These are phyloP conservation scores for Drosophila prostipennis DNA, from an alignment of 2,888 invertebrate species.

Conservation along the genomic window DNA sequence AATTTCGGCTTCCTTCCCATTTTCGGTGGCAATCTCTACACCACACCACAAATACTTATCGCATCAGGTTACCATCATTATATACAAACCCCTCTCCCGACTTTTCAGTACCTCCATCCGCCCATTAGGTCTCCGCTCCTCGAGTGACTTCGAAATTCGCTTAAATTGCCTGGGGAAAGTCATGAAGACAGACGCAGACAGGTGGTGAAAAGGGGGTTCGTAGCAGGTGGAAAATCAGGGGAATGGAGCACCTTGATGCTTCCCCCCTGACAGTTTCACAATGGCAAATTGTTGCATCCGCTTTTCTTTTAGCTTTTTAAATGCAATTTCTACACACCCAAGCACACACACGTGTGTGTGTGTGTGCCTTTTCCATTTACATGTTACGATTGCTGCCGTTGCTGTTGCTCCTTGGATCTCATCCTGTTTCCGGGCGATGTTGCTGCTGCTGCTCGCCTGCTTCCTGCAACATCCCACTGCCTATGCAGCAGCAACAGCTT, in stretches of 20 bases:
- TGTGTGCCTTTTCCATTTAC: slow-evolving; percentile 46
- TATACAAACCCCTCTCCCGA: neutral
- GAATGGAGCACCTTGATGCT: neutral
- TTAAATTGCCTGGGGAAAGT: slow-evolving; percentile 60
- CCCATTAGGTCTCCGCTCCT: slow-evolving; percentile 13
- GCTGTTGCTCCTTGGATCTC: slow-evolving; percentile 29
- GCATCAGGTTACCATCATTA: slow-evolving; percentile 37
- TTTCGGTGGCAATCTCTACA: neutral
- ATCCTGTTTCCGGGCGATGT: slow-evolving; percentile 39
- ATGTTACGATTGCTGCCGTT: slow-evolving; percentile 40
- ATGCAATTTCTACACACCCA: slow-evolving; percentile 50
- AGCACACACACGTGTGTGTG: no score
- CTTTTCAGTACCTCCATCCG: neutral
- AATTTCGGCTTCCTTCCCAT: slow-evolving; percentile 4
- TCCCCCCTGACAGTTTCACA: slow-evolving; percentile 55
- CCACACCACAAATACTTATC: slow-evolving; percentile 29
- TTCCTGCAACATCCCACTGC: slow-evolving; percentile 47
- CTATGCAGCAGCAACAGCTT: slow-evolving; percentile 44
- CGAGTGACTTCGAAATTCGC: slow-evolving; percentile 64
- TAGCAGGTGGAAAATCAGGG: slow-evolving; percentile 5
- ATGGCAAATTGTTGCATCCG: slow-evolving; percentile 72
- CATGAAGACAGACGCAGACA: slow-evolving; percentile 38
- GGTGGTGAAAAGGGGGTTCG: slow-evolving; percentile 3
- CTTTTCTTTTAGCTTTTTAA: slow-evolving; percentile 62
- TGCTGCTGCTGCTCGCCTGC: slow-evolving; percentile 40